Evolutionary conservation across 64 coral and sea anemone genomes (phyloP), one percentile per base, ranked within the genome.

Genomic region (Actinia tenebrosa): DNA sequence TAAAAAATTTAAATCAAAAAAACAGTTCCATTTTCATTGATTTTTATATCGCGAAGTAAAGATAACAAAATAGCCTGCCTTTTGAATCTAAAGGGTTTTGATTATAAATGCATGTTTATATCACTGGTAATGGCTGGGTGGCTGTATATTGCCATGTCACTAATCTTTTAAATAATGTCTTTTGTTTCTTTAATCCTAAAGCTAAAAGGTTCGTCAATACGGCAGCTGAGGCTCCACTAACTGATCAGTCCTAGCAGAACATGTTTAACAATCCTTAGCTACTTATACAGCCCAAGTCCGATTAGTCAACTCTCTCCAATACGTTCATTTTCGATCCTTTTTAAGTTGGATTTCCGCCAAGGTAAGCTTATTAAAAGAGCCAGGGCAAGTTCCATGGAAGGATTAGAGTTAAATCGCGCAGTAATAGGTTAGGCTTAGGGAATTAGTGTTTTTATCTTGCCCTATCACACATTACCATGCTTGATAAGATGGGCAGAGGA

Each of bases 341-440:
- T 20, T 18, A 53, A 81, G 79, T 53, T 81, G 79, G 79, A 81
- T 81, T 81, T 81, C 79, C 79, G 79, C 79, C 45, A 81, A 81
- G 79, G n/a, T 81, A 81, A 81, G 79, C 79, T 52, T 81, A 81
- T 81, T 81, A 81, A 50, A 53, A 45, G 79, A n/a, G 22, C 45
- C 50, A 81, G 79, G 43, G 79, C 79, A 45, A 45, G 43, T 53
- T 17, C 45, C 16, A 81, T 81, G 45, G 37, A 50, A 53, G 79
- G 79, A 81, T 81, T 81, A 81, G 4, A 2, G 44, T 26, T 81
- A 81, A 81, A 81, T 53, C 79, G 18, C 27, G 16, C 79, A 81
- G 15, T 81, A 81, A 81, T 81, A 81, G 43, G 79, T 3, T 16
- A 50, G 50, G 43, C 45, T 81, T 50, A 81, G 45, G 14, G 79